Evolutionary conservation across 2,888 invertebrate species (phyloP).

Genomic region (Acanthosoma haemorrhoidale): DNA sequence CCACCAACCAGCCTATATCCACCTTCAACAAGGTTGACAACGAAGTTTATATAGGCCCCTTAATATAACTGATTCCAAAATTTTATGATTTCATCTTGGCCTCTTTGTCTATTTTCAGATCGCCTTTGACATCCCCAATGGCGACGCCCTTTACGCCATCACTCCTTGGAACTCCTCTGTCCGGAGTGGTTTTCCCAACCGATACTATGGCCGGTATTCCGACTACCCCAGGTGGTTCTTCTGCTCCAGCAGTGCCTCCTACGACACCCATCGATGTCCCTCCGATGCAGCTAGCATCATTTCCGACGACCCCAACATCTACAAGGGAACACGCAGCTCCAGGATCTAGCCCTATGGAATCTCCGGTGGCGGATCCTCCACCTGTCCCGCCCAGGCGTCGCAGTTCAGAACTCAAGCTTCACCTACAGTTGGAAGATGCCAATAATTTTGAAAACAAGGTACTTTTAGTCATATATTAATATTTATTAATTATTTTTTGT

Average conservation of each 20-base stretch:
- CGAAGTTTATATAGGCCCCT: too few relatives aligned
- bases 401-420: conserved; percentile 41
- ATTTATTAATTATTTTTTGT: too few relatives aligned
- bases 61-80: too few relatives aligned
- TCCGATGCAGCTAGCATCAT: conserved; percentile 25
- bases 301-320: neutral
- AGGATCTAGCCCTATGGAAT: neutral
- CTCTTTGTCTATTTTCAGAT: too few relatives aligned
- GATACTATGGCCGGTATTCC: neutral
- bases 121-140: neutral
- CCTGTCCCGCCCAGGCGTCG: conserved; percentile 43
- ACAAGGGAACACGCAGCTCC: neutral
- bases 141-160: conserved; percentile 39
- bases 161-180: conserved; percentile 43
- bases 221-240: conserved; percentile 44
- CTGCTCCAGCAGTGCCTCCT: conserved; percentile 52
- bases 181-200: conserved; percentile 44
- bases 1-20: too few relatives aligned
- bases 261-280: conserved; percentile 42
- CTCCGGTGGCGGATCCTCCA: conserved; percentile 38
- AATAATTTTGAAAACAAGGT: conserved; percentile 8
- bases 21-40: too few relatives aligned
- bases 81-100: too few relatives aligned
- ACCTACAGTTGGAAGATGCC: neutral
- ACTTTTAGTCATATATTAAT: too few relatives aligned